A percentile compares a stretch with the other conserved stretches of the same genome.
phyloP scores from a whole-genome alignment of 2,888 invertebrate species.

The Escarpia spicata region DNA sequence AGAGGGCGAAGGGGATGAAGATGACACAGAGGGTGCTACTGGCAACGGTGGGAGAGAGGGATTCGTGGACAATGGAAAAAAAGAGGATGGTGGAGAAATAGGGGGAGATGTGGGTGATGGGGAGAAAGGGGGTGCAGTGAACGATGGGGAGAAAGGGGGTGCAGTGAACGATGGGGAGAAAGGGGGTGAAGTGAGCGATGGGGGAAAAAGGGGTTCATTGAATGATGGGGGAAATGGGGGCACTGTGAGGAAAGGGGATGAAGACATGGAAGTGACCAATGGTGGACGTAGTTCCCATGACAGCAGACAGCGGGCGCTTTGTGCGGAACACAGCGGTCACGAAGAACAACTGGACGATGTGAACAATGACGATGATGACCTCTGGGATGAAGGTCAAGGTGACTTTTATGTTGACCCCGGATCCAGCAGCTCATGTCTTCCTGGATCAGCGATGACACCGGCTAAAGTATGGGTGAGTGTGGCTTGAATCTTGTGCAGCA shows the following conservation, averaged over 20 bases:
- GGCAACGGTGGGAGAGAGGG: background rate
- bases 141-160: background rate
- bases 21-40: background rate
- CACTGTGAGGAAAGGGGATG: too few species aligned
- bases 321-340: background rate
- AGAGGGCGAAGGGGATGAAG: background rate
- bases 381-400: conserved; percentile 31
- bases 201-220: background rate
- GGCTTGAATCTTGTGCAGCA: too few species aligned
- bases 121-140: conserved; percentile 24
- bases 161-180: background rate
- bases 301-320: background rate
- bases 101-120: background rate
- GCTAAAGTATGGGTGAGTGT: conserved; percentile 34
- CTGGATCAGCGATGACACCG: background rate
- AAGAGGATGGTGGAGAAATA: conserved; percentile 25
- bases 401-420: background rate
- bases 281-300: background rate
- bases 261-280: background rate
- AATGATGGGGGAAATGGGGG: background rate
- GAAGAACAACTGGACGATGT: conserved; percentile 37
- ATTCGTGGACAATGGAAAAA: background rate
- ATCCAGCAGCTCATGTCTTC: background rate
- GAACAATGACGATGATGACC: conserved; percentile 40
- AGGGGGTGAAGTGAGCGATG: background rate